Evolutionary conservation across 2,797 vertebrate genomes (phyloP).

Genomic region (Gymnoscopelus microlampas): DNA sequence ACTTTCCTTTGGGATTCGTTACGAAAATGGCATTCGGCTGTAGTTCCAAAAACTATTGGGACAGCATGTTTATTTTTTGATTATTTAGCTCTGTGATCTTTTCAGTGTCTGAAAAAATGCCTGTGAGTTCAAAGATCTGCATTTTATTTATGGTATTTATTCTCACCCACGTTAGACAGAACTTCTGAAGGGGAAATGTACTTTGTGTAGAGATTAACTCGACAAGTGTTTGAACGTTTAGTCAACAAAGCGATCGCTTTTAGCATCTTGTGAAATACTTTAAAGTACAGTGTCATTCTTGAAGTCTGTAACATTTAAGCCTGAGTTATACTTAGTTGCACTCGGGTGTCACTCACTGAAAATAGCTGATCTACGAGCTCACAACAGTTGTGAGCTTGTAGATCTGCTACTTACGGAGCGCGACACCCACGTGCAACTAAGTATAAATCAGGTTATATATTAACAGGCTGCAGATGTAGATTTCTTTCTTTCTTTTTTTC

Average conservation of each 20-base stretch:
- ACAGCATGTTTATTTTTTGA: slow-evolving; percentile 43
- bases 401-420: too few species aligned
- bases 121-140: too few species aligned
- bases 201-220: slow-evolving; percentile 38
- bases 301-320: background rate
- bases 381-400: too few species aligned
- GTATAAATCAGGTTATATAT: too few species aligned
- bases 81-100: slow-evolving; percentile 15
- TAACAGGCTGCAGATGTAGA: too few species aligned
- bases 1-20: slow-evolving; percentile 65
- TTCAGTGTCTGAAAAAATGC: background rate
- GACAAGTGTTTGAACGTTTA: slow-evolving; percentile 27
- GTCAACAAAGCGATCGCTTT: slow-evolving; percentile 27
- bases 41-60: slow-evolving; percentile 52
- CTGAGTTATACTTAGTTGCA: too few species aligned
- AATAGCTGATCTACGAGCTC: too few species aligned
- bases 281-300: slow-evolving; percentile 11
- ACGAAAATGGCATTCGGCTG: slow-evolving; percentile 41
- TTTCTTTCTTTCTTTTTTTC: background rate
- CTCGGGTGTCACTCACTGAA: too few species aligned
- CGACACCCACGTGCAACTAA: too few species aligned
- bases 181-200: slow-evolving; percentile 8
- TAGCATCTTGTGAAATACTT: slow-evolving; percentile 8
- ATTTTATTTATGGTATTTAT: slow-evolving; percentile 3
- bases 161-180: slow-evolving; percentile 46